These are phyloP conservation scores for Crossocerus cetratus DNA, from an alignment of 2,888 invertebrate species.

Conservation along the genomic window DNA sequence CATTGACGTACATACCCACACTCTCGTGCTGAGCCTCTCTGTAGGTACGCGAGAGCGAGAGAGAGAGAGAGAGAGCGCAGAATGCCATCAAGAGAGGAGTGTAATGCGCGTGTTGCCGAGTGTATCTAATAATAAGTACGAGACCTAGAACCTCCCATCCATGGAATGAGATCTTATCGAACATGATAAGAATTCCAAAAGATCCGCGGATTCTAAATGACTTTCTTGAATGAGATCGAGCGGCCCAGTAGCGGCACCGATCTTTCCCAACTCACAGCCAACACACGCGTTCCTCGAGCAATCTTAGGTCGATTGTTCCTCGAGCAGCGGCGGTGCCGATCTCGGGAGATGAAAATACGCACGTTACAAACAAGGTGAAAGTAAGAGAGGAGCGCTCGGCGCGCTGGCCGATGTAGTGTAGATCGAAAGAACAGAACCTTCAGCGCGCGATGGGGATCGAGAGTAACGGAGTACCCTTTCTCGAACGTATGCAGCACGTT, in stretches of 20 bases:
- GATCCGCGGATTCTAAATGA: too few species aligned
- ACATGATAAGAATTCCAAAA: too few species aligned
- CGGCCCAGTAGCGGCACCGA: too few species aligned
- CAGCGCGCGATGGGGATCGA: slow-evolving; percentile 17
- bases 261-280: neutral
- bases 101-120: too few species aligned
- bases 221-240: too few species aligned
- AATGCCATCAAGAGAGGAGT: too few species aligned
- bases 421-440: slow-evolving; percentile 46
- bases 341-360: slow-evolving; percentile 40
- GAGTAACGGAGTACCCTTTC: slow-evolving; percentile 13
- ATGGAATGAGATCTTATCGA: too few species aligned
- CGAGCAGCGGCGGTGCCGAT: slow-evolving; percentile 11
- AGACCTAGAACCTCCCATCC: too few species aligned
- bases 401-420: slow-evolving; percentile 26
- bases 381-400: slow-evolving; percentile 42
- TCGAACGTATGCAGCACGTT: slow-evolving; percentile 8
- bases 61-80: too few species aligned
- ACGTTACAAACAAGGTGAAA: slow-evolving; percentile 50
- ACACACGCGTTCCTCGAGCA: slow-evolving; percentile 25
- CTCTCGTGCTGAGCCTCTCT: neutral
- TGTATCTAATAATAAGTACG: too few species aligned
- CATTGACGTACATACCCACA: neutral
- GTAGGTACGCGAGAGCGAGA: too few species aligned
- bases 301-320: slow-evolving; percentile 31